phyloP scores from a whole-genome alignment of 2,888 invertebrate genomes.

The Ptilodon capucinus region DNA sequence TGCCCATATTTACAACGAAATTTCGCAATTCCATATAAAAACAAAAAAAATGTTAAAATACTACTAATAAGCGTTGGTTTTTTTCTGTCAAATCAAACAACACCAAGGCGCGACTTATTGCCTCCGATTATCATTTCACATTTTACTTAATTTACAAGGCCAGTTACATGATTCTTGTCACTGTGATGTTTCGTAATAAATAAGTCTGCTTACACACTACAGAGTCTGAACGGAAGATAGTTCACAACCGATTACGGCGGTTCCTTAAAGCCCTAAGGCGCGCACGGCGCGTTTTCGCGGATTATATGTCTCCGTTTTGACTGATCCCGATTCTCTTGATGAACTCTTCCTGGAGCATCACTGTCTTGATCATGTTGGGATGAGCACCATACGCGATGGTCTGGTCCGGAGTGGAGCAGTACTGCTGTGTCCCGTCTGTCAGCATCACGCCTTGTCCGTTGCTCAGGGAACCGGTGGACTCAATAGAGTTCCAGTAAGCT shows the following conservation, averaged over 20 bases:
- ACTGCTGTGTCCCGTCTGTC: constrained; percentile 69
- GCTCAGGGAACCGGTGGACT: constrained; percentile 84
- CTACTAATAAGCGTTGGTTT: constrained; percentile 69
- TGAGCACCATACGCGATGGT: constrained; percentile 66
- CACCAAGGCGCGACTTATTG: constrained; percentile 47
- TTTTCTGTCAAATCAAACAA: constrained; percentile 52
- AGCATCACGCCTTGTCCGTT: constrained; percentile 73
- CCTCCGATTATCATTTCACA: constrained; percentile 43
- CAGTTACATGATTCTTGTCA: constrained; percentile 52
- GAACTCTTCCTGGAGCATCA: constrained; percentile 80
- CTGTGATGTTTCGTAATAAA: constrained; percentile 79
- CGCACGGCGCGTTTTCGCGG: constrained; percentile 76
- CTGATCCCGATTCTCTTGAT: constrained; percentile 80
- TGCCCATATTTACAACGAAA: constrained; percentile 25
- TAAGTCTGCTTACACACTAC: constrained; percentile 78
- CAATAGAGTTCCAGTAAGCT: constrained; percentile 93
- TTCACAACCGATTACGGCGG: constrained; percentile 80
- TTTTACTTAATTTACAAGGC: constrained; percentile 58
- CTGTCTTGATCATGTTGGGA: constrained; percentile 77
- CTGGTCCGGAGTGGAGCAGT: constrained; percentile 68
- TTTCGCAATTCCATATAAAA: constrained; percentile 29
- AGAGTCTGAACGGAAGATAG: constrained; percentile 73
- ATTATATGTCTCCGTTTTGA: constrained; percentile 81
- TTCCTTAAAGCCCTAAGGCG: constrained; percentile 77
- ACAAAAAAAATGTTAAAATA: constrained; percentile 41